Percentiles rank a stretch among this genome's conserved stretches.
Conservation (phyloP, 2,797 vertebrate species). For the Molossus molossus region DNA sequence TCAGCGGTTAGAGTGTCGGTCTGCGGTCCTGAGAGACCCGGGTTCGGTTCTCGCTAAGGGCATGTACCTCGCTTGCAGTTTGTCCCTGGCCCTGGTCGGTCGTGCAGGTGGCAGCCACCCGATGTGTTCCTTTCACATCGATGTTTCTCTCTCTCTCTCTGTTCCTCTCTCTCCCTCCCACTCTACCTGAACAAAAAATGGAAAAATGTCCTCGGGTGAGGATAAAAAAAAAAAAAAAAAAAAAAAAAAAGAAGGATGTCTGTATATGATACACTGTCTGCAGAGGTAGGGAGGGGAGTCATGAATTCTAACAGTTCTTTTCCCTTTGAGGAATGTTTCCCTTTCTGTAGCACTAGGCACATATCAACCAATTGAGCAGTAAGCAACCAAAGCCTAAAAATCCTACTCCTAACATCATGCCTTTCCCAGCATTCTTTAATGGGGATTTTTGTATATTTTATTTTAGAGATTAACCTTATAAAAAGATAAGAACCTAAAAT, state of each 20-base stretch:
- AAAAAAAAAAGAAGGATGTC: neutral
- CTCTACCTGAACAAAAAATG: too few species aligned
- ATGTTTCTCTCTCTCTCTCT: too few species aligned
- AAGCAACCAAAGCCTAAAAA: neutral
- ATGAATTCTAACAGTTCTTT: conserved; percentile 37
- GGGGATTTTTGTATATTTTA: neutral
- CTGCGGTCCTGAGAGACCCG: too few species aligned
- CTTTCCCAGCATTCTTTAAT: neutral
- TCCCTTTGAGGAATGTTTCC: neutral
- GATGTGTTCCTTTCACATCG: too few species aligned
- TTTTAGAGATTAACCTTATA: conserved; percentile 15
- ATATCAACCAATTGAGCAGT: neutral
- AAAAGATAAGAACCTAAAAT: conserved; percentile 1
- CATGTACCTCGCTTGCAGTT: too few species aligned
- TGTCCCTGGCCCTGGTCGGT: too few species aligned
- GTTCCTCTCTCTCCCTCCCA: too few species aligned
- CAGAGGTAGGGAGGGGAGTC: neutral
- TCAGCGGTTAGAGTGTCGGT: too few species aligned
- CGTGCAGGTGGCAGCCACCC: too few species aligned
- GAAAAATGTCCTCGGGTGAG: too few species aligned
- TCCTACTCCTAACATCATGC: neutral
- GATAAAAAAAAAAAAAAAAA: neutral
- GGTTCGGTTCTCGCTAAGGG: too few species aligned
- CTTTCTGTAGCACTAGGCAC: neutral
- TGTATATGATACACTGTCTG: neutral